phyloP scores from a whole-genome alignment of 2,797 vertebrate species.

The Liparis tanakae region DNA sequence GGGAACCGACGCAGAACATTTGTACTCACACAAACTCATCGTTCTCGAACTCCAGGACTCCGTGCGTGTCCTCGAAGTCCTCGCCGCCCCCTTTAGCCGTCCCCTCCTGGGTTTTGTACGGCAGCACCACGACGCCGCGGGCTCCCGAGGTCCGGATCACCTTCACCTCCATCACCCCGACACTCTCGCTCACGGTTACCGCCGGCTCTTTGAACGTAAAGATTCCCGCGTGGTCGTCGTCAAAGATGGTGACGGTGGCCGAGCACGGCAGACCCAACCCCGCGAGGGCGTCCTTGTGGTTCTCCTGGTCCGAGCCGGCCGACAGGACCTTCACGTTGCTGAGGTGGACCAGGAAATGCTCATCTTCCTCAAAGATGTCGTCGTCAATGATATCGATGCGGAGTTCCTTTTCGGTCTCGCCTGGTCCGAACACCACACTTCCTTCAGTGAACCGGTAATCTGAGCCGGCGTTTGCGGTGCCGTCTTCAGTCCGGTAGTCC shows the following conservation, averaged over 20 bases:
- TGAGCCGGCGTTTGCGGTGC: slow-evolving; percentile 92
- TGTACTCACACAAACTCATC: slow-evolving; percentile 96
- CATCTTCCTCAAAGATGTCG: slow-evolving; percentile 97
- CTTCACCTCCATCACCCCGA: slow-evolving; percentile 94
- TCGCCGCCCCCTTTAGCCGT: slow-evolving; percentile 94
- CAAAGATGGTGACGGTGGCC: slow-evolving; percentile 92
- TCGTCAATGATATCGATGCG: slow-evolving; percentile 92
- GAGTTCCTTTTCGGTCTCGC: slow-evolving; percentile 93
- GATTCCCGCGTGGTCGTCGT: slow-evolving; percentile 95
- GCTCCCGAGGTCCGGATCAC: slow-evolving; percentile 92
- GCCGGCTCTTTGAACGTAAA: slow-evolving; percentile 92
- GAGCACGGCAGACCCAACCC: slow-evolving; percentile 87
- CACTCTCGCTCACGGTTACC: slow-evolving; percentile 90
- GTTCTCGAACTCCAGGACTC: slow-evolving; percentile 94
- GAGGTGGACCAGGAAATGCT: slow-evolving; percentile 95
- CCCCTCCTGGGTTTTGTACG: slow-evolving; percentile 92
- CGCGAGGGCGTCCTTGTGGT: slow-evolving; percentile 78
- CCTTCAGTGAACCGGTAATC: slow-evolving; percentile 93
- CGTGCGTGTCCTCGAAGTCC: slow-evolving; percentile 95
- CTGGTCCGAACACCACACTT: slow-evolving; percentile 88
- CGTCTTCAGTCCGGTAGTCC: slow-evolving; percentile 93
- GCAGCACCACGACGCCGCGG: slow-evolving; percentile 91
- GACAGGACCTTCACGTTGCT: slow-evolving; percentile 85
- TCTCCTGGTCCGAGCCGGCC: slow-evolving; percentile 62
- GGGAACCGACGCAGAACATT: neutral